Base-by-base conservation (phyloP, 2,888 invertebrate genomes). In the Patella ulyssiponensis region DNA sequence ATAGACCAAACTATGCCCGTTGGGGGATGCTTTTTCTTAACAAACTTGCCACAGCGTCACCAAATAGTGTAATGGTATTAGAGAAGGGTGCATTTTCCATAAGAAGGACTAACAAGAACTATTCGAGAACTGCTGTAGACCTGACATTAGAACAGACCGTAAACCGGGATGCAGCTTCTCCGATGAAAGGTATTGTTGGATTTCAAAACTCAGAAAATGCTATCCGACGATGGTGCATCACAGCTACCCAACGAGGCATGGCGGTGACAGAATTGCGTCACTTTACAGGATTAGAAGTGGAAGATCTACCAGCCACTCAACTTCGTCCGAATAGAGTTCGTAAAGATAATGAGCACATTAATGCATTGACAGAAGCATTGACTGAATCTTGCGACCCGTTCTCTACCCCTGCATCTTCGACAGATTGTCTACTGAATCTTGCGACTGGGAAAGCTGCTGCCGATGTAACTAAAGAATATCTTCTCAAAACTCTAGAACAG, bases 11-110 rank as follows among this genome's bases (percentile, higher is more conserved):
- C 64, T 80, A 80, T 74, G 79, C 80, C 12, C 56, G 80, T 53
- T 80, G 80, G 80, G 80, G 79, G 7, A 73, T 69, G 53, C 76
- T 79, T 3, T 80, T 80, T 74, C 76, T 80, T 15, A 69, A 80
- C 17, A 76, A 74, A 20, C 52, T 80, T 52, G 53, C n/a, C 3
- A 75, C n/a, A 15, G 58, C 51, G 12, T 64, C 33, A 17, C 74
- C 73, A 33, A 20, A 69, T 23, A 14, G 74, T 9, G 12, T 17
- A 17, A 74, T 71, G 20, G 33, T 80, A 11, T 73, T 80, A 15
- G 52, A 80, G 44, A 52, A 64, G 51, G 80, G 80, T 15, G 80
- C 79, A 71, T 80, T 80, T 80, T 80, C 80, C 17, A 80, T 80
- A 51, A 69, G 79, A 51, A 71, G 76, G 56, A 44, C 44, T 7